Percentiles rank a stretch among this genome's conserved stretches.
Evolutionary conservation across 2,797 vertebrate genomes (phyloP).

Genomic region (Lates japonicus): DNA sequence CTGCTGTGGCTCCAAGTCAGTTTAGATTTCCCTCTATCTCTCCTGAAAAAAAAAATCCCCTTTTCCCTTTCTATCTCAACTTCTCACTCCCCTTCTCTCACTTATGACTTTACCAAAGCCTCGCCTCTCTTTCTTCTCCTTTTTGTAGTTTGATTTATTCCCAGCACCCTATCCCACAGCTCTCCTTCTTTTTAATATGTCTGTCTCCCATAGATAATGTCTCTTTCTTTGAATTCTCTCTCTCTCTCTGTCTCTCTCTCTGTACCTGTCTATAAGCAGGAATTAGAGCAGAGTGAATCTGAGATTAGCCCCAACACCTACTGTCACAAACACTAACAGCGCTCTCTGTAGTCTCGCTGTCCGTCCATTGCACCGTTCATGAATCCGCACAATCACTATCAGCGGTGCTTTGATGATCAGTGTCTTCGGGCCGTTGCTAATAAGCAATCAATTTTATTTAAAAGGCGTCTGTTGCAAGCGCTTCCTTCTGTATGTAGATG

Average conservation of each 20-base stretch:
- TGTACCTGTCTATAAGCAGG: conserved; percentile 58
- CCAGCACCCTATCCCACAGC: neutral
- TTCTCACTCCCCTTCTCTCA: neutral
- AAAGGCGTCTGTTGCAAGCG: neutral
- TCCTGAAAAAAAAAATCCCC: neutral
- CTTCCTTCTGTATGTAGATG: neutral
- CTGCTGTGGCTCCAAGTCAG: conserved; percentile 15
- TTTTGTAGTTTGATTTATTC: neutral
- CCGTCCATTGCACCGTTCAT: conserved; percentile 23
- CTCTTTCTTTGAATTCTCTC: conserved; percentile 32
- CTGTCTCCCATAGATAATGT: conserved; percentile 18
- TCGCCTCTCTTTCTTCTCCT: neutral
- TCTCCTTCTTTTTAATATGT: conserved; percentile 6
- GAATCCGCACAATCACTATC: neutral
- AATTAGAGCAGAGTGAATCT: conserved; percentile 79
- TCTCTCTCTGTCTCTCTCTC: conserved; percentile 17
- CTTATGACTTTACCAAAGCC: neutral
- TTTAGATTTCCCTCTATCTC: conserved; percentile 27
- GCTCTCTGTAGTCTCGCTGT: conserved; percentile 20
- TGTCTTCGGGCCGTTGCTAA: neutral
- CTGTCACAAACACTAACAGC: conserved; percentile 24
- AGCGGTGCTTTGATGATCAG: neutral
- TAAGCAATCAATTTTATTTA: neutral
- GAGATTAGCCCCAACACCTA: conserved; percentile 67
- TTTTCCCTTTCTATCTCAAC: neutral